Base-by-base conservation (phyloP, 2,113 vertebrate species). In the Phocoena sinus region DNA sequence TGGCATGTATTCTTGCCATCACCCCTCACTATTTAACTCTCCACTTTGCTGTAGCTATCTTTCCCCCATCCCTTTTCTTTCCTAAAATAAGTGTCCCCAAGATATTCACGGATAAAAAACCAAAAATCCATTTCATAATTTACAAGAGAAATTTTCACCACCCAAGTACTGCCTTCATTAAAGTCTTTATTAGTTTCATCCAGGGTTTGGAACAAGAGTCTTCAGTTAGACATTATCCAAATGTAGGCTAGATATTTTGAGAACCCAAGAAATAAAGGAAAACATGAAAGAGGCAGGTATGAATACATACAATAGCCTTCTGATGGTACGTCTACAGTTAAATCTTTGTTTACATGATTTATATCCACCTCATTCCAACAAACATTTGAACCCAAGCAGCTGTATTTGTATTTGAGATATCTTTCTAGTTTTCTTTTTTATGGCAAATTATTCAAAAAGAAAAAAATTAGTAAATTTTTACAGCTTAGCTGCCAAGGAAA, bases 11-110 rank as follows among this genome's bases (percentile, higher is more conserved):
- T 97, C 96, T 76, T 97, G 97, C 97, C 93, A 91, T 94, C 53
- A 50, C 84, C 67, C 97, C 96, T 96, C 82, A 95, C 1, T 26
- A 36, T 79, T 96, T 84, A 56, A 77, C 53, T 23, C 41, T 80
- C 88, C 60, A 47, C 63, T 81, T 60, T 73, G 58, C 50, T 89
- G 67, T 3, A 68, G 58, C 85, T 58, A 53, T 21, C 12, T 36
- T 56, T 81, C 68, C 89, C 38, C 62, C 44, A 65, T n/a, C n/a
- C 97, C 79, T 97, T 95, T 97, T 96, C 87, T 97, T 97, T 96
- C 97, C 98, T 98, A 97, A 98, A 98, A 98, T 76, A 98, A 60
- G 98, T 97, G 93, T 98, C 92, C 97, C 77, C 96, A 97, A 98
- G 88, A 98, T 91, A 98, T 80, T 95, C 95, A 98, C 98, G 91